These are phyloP conservation scores for Lutraria rhynchaena DNA, from an alignment of 1,140 invertebrate species.

Conservation along the genomic window DNA sequence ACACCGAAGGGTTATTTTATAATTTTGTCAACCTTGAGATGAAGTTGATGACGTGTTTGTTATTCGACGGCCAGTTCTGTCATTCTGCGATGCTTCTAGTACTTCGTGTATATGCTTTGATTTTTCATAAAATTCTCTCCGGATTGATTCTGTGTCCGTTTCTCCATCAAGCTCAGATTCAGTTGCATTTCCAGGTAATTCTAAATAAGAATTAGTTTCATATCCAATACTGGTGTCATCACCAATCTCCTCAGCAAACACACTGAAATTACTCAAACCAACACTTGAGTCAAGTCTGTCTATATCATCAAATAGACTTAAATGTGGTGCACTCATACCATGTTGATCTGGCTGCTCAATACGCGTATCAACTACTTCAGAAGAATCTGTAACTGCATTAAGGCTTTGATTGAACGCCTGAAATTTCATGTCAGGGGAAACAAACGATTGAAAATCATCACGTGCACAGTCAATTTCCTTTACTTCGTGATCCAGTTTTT, in stretches of 20 bases:
- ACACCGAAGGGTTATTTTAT: too few species aligned
- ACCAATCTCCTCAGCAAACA: conserved; percentile 36
- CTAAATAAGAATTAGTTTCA: conserved; percentile 20
- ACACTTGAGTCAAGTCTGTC: neutral
- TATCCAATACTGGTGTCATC: neutral
- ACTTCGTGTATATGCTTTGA: conserved; percentile 18
- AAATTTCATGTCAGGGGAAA: too few species aligned
- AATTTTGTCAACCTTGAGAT: conserved; percentile 56
- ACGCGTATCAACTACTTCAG: too few species aligned
- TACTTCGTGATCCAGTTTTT: too few species aligned
- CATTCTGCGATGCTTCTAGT: conserved; percentile 3
- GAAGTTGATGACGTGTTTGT: conserved; percentile 41
- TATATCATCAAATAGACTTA: conserved; percentile 12
- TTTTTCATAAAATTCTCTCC: conserved; percentile 25
- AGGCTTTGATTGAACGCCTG: too few species aligned
- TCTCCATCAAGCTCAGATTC: conserved; percentile 46
- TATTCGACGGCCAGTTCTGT: neutral
- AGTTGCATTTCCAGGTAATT: conserved; percentile 6
- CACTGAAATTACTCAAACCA: neutral
- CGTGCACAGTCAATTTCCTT: too few species aligned
- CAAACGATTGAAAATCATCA: too few species aligned
- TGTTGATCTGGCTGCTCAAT: too few species aligned
- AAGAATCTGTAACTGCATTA: too few species aligned
- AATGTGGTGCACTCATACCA: neutral
- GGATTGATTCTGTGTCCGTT: conserved; percentile 46